These are phyloP conservation scores for Erythrocercus mccallii DNA, from an alignment of 2,113 vertebrate genomes.

Conservation along the genomic window DNA sequence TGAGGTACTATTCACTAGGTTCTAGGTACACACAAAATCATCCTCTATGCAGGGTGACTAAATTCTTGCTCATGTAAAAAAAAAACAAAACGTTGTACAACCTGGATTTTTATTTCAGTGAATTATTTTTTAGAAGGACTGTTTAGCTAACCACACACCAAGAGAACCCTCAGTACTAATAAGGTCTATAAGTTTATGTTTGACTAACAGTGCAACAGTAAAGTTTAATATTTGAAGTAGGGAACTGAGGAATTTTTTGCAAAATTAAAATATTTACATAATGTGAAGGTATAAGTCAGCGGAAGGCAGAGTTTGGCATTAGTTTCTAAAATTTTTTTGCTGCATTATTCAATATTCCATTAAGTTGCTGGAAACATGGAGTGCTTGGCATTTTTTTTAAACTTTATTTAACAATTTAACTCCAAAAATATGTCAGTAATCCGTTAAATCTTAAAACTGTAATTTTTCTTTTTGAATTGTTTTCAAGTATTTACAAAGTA, in stretches of 20 bases:
- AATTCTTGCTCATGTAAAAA: not conserved
- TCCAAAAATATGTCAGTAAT: not conserved
- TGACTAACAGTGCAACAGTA: not conserved
- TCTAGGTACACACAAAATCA: not conserved
- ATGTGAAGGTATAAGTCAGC: not conserved
- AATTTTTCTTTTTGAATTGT: not conserved
- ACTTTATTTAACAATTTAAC: not conserved
- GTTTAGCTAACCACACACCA: not conserved
- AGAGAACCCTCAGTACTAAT: not conserved
- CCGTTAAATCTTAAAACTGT: not conserved
- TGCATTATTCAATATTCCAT: not conserved
- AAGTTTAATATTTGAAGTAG: not conserved
- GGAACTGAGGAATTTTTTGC: not conserved
- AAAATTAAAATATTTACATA: not conserved
- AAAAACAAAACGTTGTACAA: not conserved
- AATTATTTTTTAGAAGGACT: not conserved
- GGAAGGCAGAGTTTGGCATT: not conserved
- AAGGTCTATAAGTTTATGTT: not conserved
- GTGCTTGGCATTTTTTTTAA: not conserved
- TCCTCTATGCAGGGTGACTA: not conserved
- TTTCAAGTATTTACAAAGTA: not conserved
- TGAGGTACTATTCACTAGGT: not conserved
- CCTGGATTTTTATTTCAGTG: not conserved
- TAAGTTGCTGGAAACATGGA: not conserved
- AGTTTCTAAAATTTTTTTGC: not conserved